Evolutionary conservation across 1,140 invertebrate genomes (phyloP).

Genomic region (Ips typographus): DNA sequence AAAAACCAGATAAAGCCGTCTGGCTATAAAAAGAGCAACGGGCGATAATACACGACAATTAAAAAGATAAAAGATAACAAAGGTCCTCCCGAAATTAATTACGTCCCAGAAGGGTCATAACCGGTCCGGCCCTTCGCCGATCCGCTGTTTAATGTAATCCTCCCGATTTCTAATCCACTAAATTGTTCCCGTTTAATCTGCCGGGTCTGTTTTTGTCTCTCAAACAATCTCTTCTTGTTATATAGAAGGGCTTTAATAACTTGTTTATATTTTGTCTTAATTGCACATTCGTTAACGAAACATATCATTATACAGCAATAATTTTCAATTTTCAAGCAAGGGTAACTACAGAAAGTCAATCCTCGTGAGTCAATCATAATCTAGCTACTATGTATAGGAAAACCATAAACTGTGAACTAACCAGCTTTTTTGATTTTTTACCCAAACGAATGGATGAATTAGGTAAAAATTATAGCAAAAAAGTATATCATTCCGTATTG

Average conservation of each 20-base stretch:
- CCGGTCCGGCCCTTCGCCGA: conserved; percentile 3
- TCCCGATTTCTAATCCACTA: conserved; percentile 9
- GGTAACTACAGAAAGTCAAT: conserved; percentile 13
- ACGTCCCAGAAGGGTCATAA: conserved; percentile 13
- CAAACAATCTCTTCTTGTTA: too few species aligned
- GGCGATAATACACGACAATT: conserved; percentile 6
- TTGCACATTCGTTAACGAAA: not conserved
- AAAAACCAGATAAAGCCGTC: conserved; percentile 2
- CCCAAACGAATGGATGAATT: not conserved
- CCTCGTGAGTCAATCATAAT: conserved; percentile 19
- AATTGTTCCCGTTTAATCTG: conserved; percentile 7
- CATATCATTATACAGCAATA: conserved; percentile 15
- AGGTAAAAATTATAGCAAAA: conserved; percentile 7
- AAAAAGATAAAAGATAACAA: conserved; percentile 14
- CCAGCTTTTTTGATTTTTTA: not conserved
- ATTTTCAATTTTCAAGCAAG: not conserved
- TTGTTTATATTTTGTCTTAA: too few species aligned
- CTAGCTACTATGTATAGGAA: not conserved
- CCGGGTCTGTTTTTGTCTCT: not conserved
- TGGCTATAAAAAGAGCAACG: conserved; percentile 1
- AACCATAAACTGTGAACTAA: conserved; percentile 12
- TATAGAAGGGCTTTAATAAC: too few species aligned
- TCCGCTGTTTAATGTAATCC: conserved; percentile 9
- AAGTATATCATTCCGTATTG: conserved; percentile 25
- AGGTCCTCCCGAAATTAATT: conserved; percentile 16